A percentile compares a stretch with the other conserved stretches of the same genome.
Conservation (phyloP, 2,888 invertebrate species). For the Papilio gigon region DNA sequence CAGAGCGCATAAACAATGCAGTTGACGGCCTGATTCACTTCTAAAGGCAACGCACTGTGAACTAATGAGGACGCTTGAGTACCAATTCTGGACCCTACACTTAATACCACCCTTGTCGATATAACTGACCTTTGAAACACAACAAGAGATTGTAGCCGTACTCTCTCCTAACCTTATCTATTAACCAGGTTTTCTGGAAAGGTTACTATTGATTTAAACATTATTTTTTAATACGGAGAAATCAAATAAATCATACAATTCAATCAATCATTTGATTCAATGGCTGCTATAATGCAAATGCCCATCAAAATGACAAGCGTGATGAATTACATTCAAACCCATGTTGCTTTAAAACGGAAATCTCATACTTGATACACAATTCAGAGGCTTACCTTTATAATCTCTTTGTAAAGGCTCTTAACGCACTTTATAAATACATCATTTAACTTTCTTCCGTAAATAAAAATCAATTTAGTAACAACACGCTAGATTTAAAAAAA, state of each 20-base stretch:
- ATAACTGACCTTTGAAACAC: conserved; percentile 37
- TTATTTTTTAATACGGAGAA: neutral
- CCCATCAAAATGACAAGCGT: conserved; percentile 16
- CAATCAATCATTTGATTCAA: conserved; percentile 19
- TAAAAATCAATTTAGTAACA: neutral
- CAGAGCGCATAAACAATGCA: conserved; percentile 35
- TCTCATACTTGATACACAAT: neutral
- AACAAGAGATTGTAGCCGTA: conserved; percentile 28
- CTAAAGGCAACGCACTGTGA: conserved; percentile 46
- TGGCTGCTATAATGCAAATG: conserved; percentile 17
- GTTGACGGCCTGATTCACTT: conserved; percentile 41
- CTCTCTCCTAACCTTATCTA: conserved; percentile 43
- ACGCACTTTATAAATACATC: neutral
- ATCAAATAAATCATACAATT: conserved; percentile 3
- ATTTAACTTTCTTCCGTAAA: neutral
- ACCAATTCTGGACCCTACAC: conserved; percentile 41
- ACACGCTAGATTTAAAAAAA: neutral
- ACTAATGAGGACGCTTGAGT: conserved; percentile 43
- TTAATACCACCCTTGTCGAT: conserved; percentile 39
- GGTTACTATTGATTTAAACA: neutral
- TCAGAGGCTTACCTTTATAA: neutral
- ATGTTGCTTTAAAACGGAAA: neutral
- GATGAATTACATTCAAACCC: conserved; percentile 20
- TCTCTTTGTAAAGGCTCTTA: neutral
- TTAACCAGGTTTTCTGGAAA: conserved; percentile 26